Evolutionary conservation across 2,797 vertebrate genomes (phyloP).

Genomic region (Gallirallus australis): DNA sequence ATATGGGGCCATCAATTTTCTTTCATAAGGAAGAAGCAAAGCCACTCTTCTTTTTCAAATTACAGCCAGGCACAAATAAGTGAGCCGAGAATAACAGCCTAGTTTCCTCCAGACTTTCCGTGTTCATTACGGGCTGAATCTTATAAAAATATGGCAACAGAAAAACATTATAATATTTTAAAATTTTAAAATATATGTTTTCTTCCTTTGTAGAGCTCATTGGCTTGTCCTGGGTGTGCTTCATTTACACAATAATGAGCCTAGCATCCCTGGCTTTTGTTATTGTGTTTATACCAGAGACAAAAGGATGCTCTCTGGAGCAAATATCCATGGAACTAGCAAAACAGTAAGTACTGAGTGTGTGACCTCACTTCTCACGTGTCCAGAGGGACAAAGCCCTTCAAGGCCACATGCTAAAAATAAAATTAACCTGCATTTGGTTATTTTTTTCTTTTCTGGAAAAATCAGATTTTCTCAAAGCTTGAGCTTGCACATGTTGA

Average conservation of each 20-base stretch:
- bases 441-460: neutral
- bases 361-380: neutral
- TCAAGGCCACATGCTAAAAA: neutral
- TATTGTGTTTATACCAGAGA: constrained; percentile 90
- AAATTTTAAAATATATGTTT: neutral
- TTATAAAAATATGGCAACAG: neutral
- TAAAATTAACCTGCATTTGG: fast-evolving
- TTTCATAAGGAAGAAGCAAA: neutral
- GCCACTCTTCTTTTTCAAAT: neutral
- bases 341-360: constrained; percentile 80
- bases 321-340: constrained; percentile 94
- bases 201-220: constrained; percentile 83
- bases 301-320: constrained; percentile 91
- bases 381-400: neutral
- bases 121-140: neutral
- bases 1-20: neutral
- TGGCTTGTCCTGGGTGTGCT: constrained; percentile 90
- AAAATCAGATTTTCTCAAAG: neutral
- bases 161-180: neutral
- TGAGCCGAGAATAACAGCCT: neutral
- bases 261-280: constrained; percentile 89
- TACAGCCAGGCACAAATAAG: neutral
- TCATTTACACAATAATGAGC: constrained; percentile 91
- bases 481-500: neutral
- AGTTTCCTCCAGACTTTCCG: neutral